phyloP scores from a whole-genome alignment of 2,888 invertebrate genomes.

The Linnaemya tessellans region DNA sequence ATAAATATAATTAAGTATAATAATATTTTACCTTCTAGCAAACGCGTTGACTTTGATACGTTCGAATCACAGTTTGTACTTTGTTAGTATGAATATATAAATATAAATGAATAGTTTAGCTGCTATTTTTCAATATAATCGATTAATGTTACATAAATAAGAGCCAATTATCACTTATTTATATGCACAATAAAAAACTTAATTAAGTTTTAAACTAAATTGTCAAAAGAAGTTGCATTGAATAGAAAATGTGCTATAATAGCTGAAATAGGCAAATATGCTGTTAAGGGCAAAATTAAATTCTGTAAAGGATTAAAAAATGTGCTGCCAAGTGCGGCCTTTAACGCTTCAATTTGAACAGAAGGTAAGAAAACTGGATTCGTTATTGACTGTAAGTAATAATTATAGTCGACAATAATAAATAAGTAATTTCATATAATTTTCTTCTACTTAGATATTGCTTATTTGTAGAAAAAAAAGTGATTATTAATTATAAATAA shows the following conservation, averaged over 20 bases:
- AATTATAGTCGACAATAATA: not conserved
- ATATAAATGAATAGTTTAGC: not conserved
- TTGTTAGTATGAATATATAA: not conserved
- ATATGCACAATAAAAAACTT: not conserved
- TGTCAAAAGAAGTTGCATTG: too few species aligned
- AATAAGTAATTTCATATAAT: slow-evolving; percentile 1
- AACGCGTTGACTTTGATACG: slow-evolving; percentile 2
- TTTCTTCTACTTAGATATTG: not conserved
- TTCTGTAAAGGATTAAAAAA: too few species aligned
- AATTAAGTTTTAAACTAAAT: not conserved
- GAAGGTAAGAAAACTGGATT: slow-evolving; percentile 16
- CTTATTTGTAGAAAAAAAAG: not conserved
- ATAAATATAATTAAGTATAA: not conserved
- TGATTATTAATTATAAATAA: not conserved
- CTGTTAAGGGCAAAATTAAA: too few species aligned
- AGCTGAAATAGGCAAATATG: too few species aligned
- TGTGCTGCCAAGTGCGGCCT: too few species aligned
- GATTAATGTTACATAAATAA: not conserved
- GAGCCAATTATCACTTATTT: not conserved
- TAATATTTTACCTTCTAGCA: not conserved
- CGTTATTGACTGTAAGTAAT: not conserved
- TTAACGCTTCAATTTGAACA: not conserved
- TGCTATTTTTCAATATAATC: not conserved
- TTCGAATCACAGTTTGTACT: not conserved
- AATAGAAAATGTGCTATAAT: too few species aligned